A percentile compares a stretch with the other conserved stretches of the same genome.
These are phyloP conservation scores for Aptenodytes patagonicus DNA, from an alignment of 2,113 vertebrate genomes.

Conservation along the genomic window DNA sequence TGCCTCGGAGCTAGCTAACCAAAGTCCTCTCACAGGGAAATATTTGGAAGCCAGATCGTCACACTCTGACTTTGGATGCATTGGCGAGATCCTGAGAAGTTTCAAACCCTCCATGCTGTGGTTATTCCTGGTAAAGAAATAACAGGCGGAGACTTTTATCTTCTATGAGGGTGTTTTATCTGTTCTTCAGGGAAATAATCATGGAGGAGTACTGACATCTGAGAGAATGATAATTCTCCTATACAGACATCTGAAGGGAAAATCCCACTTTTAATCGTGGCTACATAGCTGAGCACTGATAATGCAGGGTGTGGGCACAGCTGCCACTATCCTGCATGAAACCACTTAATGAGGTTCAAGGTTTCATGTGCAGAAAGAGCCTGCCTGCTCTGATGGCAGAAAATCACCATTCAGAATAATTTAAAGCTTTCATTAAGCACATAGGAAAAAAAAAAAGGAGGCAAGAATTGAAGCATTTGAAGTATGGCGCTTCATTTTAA, in stretches of 20 bases:
- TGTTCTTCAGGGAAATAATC: background rate
- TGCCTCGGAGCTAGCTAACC: background rate
- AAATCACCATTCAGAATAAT: background rate
- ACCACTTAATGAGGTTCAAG: background rate
- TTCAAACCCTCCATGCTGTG: background rate
- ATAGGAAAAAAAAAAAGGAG: background rate
- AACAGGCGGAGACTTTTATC: background rate
- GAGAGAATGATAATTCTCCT: background rate
- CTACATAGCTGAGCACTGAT: background rate
- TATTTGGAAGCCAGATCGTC: background rate
- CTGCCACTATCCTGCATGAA: background rate
- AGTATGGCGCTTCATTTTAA: background rate
- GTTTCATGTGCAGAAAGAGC: background rate
- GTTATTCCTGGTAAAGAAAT: background rate
- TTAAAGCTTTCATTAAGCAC: background rate
- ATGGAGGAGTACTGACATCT: rapidly evolving
- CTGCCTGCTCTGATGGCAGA: background rate
- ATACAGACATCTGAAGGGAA: background rate
- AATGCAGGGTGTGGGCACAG: rapidly evolving
- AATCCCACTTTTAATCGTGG: background rate
- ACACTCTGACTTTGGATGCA: background rate
- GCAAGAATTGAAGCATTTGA: background rate
- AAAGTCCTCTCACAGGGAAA: background rate
- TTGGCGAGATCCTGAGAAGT: background rate
- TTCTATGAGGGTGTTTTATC: background rate